These are phyloP conservation scores for Liopterus haemorrhoidalis DNA, from an alignment of 2,888 invertebrate species.

Conservation along the genomic window DNA sequence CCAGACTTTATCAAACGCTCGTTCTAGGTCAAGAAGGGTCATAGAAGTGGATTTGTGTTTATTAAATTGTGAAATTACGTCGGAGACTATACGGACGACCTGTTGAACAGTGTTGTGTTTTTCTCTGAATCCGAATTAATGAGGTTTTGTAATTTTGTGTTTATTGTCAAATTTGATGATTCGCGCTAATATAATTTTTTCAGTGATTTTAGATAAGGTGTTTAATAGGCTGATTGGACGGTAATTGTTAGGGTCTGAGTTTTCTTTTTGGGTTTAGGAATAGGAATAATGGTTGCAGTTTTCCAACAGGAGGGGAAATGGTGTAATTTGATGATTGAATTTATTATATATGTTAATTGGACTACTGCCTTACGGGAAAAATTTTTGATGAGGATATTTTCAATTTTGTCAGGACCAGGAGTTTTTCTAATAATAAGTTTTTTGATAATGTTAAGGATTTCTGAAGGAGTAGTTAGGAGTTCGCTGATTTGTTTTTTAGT, in stretches of 20 bases:
- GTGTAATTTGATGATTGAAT: not conserved
- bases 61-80: slow-evolving; percentile 28
- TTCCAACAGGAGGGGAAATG: not conserved
- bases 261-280: not conserved
- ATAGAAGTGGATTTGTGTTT: slow-evolving; percentile 29
- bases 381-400: slow-evolving; percentile 6
- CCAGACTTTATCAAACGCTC: slow-evolving; percentile 36
- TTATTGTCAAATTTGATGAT: too few relatives aligned
- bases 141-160: too few relatives aligned
- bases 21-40: slow-evolving; percentile 33
- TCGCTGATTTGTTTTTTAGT: too few relatives aligned
- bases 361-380: not conserved
- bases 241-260: not conserved
- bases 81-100: not conserved
- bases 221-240: not conserved
- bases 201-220: not conserved
- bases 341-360: not conserved
- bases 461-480: too few relatives aligned
- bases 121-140: too few relatives aligned
- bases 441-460: too few relatives aligned
- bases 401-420: slow-evolving; percentile 1
- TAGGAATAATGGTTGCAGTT: not conserved
- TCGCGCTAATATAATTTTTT: slow-evolving; percentile 1
- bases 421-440: not conserved
- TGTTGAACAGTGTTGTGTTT: not conserved